A percentile compares a stretch with the other conserved stretches of the same genome.
These are phyloP conservation scores for Parnassius apollo DNA, from an alignment of 2,888 invertebrate species.

Conservation along the genomic window DNA sequence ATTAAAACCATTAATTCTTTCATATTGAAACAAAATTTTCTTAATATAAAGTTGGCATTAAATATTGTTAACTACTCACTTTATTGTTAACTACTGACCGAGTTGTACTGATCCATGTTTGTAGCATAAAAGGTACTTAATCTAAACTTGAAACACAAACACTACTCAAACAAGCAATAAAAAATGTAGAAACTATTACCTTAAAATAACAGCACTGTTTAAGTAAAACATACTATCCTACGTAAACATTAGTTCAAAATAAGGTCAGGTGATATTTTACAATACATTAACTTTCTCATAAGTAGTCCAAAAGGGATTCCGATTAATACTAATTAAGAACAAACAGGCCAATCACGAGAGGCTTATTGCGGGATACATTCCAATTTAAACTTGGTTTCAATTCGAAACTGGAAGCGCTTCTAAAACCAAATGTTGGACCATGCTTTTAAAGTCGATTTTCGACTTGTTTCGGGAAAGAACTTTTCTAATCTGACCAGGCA, in stretches of 20 bases:
- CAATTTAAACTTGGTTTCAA: constrained; percentile 80
- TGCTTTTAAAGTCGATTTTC: constrained; percentile 79
- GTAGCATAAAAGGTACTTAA: too few species aligned
- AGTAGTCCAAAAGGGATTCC: constrained; percentile 58
- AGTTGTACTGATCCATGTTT: too few species aligned
- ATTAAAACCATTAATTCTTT: too few species aligned
- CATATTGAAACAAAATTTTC: too few species aligned
- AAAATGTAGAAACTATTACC: too few species aligned
- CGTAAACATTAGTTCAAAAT: constrained; percentile 31
- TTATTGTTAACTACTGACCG: too few species aligned
- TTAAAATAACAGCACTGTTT: not conserved
- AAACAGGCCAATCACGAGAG: constrained; percentile 78
- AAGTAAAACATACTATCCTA: constrained; percentile 1
- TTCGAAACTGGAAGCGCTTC: constrained; percentile 63
- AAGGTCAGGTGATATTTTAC: constrained; percentile 43
- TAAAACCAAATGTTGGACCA: constrained; percentile 77
- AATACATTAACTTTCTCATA: constrained; percentile 40
- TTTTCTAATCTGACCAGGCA: constrained; percentile 79
- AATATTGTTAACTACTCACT: too few species aligned
- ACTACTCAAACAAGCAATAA: too few species aligned
- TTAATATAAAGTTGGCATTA: too few species aligned
- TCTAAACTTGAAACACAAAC: too few species aligned
- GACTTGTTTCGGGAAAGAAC: constrained; percentile 69
- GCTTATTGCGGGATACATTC: constrained; percentile 80
- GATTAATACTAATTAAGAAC: constrained; percentile 80